Percentiles rank a stretch among this genome's conserved stretches.
Evolutionary conservation across 2,888 invertebrate genomes (phyloP).

Genomic region (Ernsta delagoae): DNA sequence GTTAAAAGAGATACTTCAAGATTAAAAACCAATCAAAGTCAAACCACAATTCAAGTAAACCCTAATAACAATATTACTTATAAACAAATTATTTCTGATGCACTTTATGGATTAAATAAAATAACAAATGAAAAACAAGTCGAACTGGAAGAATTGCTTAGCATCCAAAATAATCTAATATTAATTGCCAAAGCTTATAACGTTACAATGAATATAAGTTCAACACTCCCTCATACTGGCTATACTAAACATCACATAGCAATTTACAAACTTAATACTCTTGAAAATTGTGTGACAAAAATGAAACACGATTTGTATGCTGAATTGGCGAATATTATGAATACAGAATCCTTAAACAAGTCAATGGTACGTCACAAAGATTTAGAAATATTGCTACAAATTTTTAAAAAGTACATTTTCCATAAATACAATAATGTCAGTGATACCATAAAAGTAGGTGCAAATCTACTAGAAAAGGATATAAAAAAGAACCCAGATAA

Average conservation of each 20-base stretch:
- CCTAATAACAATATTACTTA: constrained; percentile 14
- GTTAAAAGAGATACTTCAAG: constrained; percentile 57
- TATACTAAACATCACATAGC: constrained; percentile 25
- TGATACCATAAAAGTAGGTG: constrained; percentile 48
- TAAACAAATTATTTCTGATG: constrained; percentile 13
- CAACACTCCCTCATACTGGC: not conserved
- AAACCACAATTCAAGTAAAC: not conserved
- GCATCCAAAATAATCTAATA: constrained; percentile 54
- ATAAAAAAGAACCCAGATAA: constrained; percentile 18
- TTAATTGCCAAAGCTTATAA: constrained; percentile 28
- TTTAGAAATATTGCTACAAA: constrained; percentile 52
- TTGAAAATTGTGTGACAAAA: constrained; percentile 54
- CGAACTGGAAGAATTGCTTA: constrained; percentile 57
- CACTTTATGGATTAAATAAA: constrained; percentile 50
- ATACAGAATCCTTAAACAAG: constrained; percentile 52
- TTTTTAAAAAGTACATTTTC: constrained; percentile 57
- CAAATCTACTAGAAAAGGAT: constrained; percentile 31
- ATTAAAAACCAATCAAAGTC: constrained; percentile 20
- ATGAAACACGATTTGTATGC: constrained; percentile 63
- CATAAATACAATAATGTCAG: constrained; percentile 26
- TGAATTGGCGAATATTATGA: constrained; percentile 57
- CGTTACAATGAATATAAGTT: constrained; percentile 1
- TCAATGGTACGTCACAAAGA: constrained; percentile 50
- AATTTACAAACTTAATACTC: constrained; percentile 20
- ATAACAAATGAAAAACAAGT: constrained; percentile 58